Evolutionary conservation across 2,797 vertebrate species (phyloP).

Genomic region (Psittacula derbiana): DNA sequence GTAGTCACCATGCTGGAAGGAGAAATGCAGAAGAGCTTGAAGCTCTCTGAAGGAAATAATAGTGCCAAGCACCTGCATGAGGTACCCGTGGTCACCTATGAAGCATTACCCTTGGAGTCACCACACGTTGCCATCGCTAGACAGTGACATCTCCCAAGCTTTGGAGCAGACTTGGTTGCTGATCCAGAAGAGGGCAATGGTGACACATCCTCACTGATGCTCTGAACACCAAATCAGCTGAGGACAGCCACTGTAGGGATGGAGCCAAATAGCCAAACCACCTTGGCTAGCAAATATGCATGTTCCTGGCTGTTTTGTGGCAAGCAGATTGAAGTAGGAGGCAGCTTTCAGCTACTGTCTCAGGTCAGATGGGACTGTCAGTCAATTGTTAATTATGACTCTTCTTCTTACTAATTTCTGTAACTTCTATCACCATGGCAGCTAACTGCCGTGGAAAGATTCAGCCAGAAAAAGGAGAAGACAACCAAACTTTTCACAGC

Average conservation of each 20-base stretch:
- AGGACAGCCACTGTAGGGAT: conserved; percentile 7
- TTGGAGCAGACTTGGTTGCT: conserved; percentile 14
- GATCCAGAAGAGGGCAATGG: conserved; percentile 69
- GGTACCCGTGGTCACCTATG: neutral
- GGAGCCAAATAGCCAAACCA: conserved; percentile 35
- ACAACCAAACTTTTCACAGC: conserved; percentile 62
- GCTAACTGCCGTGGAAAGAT: conserved; percentile 56
- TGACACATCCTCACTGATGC: conserved; percentile 24
- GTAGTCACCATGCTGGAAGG: neutral
- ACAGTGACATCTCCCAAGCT: neutral
- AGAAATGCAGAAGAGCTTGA: neutral
- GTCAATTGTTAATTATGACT: conserved; percentile 69
- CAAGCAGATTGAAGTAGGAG: conserved; percentile 69
- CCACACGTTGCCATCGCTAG: neutral
- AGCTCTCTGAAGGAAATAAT: neutral
- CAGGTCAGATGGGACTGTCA: conserved; percentile 70
- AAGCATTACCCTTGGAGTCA: neutral
- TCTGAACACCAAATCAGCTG: neutral
- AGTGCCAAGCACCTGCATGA: neutral
- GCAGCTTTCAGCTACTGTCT: conserved; percentile 63
- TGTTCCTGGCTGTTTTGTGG: conserved; percentile 57
- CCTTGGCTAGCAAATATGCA: conserved; percentile 13
- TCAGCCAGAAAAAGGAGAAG: conserved; percentile 60
- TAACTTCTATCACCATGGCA: conserved; percentile 70
- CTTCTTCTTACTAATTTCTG: conserved; percentile 68